phyloP scores from a whole-genome alignment of 2,113 vertebrate species.

The Saiga tatarica region DNA sequence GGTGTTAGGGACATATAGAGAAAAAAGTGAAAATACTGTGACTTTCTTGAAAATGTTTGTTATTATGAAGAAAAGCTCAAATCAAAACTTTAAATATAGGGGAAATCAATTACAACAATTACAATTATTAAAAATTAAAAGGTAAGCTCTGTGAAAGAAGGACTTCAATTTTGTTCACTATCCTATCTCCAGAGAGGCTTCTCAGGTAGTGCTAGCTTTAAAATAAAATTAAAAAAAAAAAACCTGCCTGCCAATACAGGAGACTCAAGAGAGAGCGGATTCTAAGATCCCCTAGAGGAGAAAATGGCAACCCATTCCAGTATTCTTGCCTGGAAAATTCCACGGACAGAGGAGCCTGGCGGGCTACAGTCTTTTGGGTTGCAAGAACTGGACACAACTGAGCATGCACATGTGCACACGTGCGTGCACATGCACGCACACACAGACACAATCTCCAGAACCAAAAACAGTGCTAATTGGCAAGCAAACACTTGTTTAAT shows the following conservation, averaged over 20 bases:
- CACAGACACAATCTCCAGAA: background rate
- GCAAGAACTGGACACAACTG: background rate
- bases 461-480: background rate
- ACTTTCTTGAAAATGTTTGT: background rate
- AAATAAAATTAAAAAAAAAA: background rate
- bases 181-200: background rate
- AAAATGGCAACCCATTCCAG: background rate
- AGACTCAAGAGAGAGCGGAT: background rate
- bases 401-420: accelerated
- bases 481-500: background rate
- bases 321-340: background rate
- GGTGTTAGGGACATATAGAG: background rate
- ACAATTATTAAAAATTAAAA: background rate
- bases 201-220: background rate
- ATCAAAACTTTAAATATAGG: background rate
- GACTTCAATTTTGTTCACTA: background rate
- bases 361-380: background rate
- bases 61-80: background rate
- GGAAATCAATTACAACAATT: background rate
- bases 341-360: background rate
- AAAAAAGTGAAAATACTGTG: background rate
- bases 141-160: background rate
- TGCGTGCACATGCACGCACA: accelerated
- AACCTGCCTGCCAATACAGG: background rate
- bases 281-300: background rate